Percentiles rank a stretch among this genome's conserved stretches.
phyloP scores from a whole-genome alignment of 2,113 vertebrate species.

The Castor canadensis region DNA sequence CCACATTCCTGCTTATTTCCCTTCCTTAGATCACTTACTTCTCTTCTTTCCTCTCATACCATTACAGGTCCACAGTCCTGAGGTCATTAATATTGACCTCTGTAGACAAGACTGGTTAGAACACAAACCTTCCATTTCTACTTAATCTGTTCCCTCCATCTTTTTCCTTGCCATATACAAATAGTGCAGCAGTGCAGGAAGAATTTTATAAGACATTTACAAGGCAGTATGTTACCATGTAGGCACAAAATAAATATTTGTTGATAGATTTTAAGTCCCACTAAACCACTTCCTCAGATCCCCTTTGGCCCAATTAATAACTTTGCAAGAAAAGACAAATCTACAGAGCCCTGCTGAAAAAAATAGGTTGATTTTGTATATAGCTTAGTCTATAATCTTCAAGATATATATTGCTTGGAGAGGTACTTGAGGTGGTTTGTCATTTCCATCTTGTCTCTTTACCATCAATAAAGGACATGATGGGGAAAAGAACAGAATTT shows the following conservation, averaged over 20 bases:
- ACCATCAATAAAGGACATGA: slow-evolving; percentile 23
- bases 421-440: slow-evolving; percentile 39
- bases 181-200: neutral
- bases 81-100: neutral
- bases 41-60: neutral
- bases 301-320: slow-evolving; percentile 66
- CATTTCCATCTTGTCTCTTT: slow-evolving; percentile 44
- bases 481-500: slow-evolving; percentile 8
- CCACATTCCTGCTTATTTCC: neutral
- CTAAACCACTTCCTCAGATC: slow-evolving; percentile 32
- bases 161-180: neutral
- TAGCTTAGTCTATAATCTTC: slow-evolving; percentile 51
- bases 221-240: slow-evolving; percentile 12
- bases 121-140: neutral
- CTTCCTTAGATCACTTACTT: neutral
- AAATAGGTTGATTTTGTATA: slow-evolving; percentile 47
- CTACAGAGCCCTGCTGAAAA: slow-evolving; percentile 13
- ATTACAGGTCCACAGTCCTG: neutral
- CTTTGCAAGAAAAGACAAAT: slow-evolving; percentile 68
- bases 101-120: neutral
- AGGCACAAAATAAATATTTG: slow-evolving; percentile 43
- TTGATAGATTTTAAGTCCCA: slow-evolving; percentile 62
- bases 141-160: neutral
- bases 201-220: slow-evolving; percentile 44
- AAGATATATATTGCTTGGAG: slow-evolving; percentile 47